Evolutionary conservation across 2,113 vertebrate genomes (phyloP), one percentile per base, ranked within the genome.

Genomic region (Oplegnathus fasciatus): DNA sequence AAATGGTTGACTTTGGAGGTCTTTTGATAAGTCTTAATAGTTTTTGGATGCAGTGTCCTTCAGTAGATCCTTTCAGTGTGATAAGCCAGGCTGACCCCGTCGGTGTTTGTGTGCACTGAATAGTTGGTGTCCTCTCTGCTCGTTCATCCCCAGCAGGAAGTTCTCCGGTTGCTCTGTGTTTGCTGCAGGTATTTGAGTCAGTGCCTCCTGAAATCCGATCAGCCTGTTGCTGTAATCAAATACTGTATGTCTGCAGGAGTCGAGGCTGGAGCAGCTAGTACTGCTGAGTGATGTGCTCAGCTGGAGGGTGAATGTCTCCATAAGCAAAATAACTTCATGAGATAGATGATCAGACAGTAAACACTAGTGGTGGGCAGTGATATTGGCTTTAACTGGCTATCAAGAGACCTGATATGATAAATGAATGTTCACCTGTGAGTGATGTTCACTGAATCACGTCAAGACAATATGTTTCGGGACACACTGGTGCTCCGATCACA

Each of bases 221-320:
- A 77, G 81, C 88, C 87, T 88, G 65, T 68, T 90, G 74, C 84
- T 90, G 92, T 92, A 94, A 94, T 93, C 82, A 90, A 94, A 94
- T 90, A 77, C 85, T 65, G 86, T 62, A 85, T 13, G 78, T 83
- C 88, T 92, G 91, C 86, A 86, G 78, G 80, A 91, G 82, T 62
- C 48, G 5, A 71, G 78, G 37, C 55, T 64, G 75, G 40, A 85
- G 82, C 72, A 34, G 46, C 50, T 15, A 42, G 42, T 48, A 77
- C 30, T 17, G 20, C 83, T 92, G 94, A 94, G 90, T 92, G 93
- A 94, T 90, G 90, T 91, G 92, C 82, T 89, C 93, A 94, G 92
- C 89, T 93, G 94, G 73, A 91, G 22, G 26, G 74, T 13, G 48
- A 68, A 71, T 64, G 66, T 88, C 73, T 86, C 81, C 80, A 86